Conservation (phyloP, 2,888 invertebrate genomes). For the Lysandra coridon region DNA sequence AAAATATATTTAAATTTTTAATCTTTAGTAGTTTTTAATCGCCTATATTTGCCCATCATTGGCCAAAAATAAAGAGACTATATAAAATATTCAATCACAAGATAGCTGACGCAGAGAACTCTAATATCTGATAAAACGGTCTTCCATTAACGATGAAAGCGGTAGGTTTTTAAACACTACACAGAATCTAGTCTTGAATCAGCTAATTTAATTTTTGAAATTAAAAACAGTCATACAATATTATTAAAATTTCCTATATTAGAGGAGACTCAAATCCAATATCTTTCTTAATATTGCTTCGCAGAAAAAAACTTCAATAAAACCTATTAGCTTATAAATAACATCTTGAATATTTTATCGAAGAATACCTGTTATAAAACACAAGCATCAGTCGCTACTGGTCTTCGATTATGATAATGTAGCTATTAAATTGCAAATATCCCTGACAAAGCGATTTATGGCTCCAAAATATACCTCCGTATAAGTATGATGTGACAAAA, state of each 20-base stretch:
- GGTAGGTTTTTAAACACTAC: too few relatives aligned
- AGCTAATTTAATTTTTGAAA: neutral
- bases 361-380: conserved; percentile 4
- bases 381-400: conserved; percentile 41
- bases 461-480: conserved; percentile 36
- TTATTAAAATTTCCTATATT: neutral
- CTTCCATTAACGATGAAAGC: too few relatives aligned
- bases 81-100: too few relatives aligned
- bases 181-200: too few relatives aligned
- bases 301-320: neutral
- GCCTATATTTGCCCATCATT: too few relatives aligned
- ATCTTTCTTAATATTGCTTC: neutral
- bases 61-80: too few relatives aligned
- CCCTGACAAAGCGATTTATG: conserved; percentile 42
- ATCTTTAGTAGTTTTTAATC: too few relatives aligned
- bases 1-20: too few relatives aligned
- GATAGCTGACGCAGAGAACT: too few relatives aligned
- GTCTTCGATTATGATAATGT: conserved; percentile 69
- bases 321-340: neutral
- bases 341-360: conserved; percentile 2
- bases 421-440: conserved; percentile 70
- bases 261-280: neutral
- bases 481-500: conserved; percentile 24
- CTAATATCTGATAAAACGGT: too few relatives aligned
- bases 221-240: neutral